Percentiles rank a stretch among this genome's conserved stretches.
Evolutionary conservation across 2,113 vertebrate genomes (phyloP).

Genomic region (Paracanthobrama guichenoti): DNA sequence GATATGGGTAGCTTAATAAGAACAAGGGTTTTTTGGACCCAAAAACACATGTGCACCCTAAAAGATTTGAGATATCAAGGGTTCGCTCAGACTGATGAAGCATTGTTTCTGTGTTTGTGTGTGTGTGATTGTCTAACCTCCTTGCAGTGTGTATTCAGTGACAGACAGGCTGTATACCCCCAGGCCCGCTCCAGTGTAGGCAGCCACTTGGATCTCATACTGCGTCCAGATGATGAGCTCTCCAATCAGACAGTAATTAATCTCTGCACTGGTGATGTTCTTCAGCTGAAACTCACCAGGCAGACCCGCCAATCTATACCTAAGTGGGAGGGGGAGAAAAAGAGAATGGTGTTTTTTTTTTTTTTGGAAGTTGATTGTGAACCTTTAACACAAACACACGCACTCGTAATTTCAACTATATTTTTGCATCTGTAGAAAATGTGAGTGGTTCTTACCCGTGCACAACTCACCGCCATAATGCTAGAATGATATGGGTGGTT

Average conservation of each 20-base stretch:
- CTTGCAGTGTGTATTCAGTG: slow-evolving; percentile 92
- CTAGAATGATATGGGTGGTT: neutral
- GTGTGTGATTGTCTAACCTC: slow-evolving; percentile 79
- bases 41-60: neutral
- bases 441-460: neutral
- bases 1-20: slow-evolving; percentile 8
- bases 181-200: slow-evolving; percentile 90
- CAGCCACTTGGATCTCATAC: slow-evolving; percentile 97
- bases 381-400: neutral
- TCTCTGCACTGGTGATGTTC: slow-evolving; percentile 93
- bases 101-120: neutral
- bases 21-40: neutral
- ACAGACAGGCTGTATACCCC: slow-evolving; percentile 89
- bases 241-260: slow-evolving; percentile 92
- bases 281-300: slow-evolving; percentile 91
- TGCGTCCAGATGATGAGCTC: slow-evolving; percentile 98
- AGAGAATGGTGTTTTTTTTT: slow-evolving; percentile 38
- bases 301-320: slow-evolving; percentile 92
- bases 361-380: slow-evolving; percentile 33
- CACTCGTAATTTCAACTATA: neutral
- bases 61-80: slow-evolving; percentile 10
- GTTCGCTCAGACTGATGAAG: neutral
- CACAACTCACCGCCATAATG: neutral
- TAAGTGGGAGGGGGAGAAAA: slow-evolving; percentile 60
- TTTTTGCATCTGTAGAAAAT: neutral